These are phyloP conservation scores for Drosophila trapezifrons DNA, from an alignment of 1,140 invertebrate species.

Conservation along the genomic window DNA sequence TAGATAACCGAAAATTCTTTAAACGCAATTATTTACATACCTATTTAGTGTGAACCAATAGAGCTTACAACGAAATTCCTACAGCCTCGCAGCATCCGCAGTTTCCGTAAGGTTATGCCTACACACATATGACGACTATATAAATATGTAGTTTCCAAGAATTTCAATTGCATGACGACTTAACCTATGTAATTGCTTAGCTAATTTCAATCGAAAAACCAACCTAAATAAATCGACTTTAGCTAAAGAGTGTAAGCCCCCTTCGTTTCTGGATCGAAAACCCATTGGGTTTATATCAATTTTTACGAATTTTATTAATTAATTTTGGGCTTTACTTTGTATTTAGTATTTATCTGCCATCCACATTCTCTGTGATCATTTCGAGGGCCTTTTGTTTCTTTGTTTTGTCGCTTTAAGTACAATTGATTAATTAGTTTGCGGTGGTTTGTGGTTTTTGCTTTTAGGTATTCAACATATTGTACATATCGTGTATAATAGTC, in stretches of 20 bases:
- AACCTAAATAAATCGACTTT: slow-evolving; percentile 44
- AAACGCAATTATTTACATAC: slow-evolving; percentile 44
- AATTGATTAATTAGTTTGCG: slow-evolving; percentile 69
- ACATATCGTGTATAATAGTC: slow-evolving; percentile 56
- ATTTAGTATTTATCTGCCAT: slow-evolving; percentile 33
- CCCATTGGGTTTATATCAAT: not conserved
- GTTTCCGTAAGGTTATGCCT: slow-evolving; percentile 16
- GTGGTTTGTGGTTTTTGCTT: slow-evolving; percentile 66
- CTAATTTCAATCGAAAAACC: slow-evolving; percentile 43
- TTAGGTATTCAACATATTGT: slow-evolving; percentile 48
- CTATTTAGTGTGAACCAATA: slow-evolving; percentile 53
- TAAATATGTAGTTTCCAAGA: slow-evolving; percentile 33
- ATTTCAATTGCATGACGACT: slow-evolving; percentile 46
- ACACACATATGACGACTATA: slow-evolving; percentile 22
- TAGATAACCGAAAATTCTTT: slow-evolving; percentile 29
- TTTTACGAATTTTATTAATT: slow-evolving; percentile 39
- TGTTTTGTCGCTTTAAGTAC: slow-evolving; percentile 59
- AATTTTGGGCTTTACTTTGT: slow-evolving; percentile 30
- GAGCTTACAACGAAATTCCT: slow-evolving; percentile 77
- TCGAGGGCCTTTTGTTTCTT: slow-evolving; percentile 5
- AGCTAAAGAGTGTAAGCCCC: slow-evolving; percentile 3
- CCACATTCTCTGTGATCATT: slow-evolving; percentile 29
- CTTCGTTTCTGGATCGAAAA: too few relatives aligned
- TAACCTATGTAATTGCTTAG: slow-evolving; percentile 40
- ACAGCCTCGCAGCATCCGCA: slow-evolving; percentile 41